Evolutionary conservation across 1,140 invertebrate species (phyloP).

Genomic region (Drosophila melanogaster): DNA sequence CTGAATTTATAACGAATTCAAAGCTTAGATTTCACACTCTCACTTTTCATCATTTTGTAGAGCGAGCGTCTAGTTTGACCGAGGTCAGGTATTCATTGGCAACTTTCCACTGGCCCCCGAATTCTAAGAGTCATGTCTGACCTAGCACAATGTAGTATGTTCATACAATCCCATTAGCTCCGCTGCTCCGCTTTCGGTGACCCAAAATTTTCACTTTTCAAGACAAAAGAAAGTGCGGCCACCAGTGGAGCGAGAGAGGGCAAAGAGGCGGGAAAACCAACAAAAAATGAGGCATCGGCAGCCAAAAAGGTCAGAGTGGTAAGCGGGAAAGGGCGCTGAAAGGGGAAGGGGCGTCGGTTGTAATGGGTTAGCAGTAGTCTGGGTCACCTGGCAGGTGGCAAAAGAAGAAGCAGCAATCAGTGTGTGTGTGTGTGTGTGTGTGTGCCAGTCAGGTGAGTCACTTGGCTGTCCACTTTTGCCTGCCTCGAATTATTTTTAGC

Average conservation of each 20-base stretch:
- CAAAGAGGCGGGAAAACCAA: background rate
- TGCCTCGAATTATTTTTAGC: slow-evolving; percentile 54
- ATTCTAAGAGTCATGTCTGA: slow-evolving; percentile 14
- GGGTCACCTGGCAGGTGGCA: slow-evolving; percentile 44
- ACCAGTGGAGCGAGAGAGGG: background rate
- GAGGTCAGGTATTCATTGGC: slow-evolving; percentile 43
- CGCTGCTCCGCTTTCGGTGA: background rate
- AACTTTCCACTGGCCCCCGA: slow-evolving; percentile 31
- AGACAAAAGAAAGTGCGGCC: slow-evolving; percentile 40
- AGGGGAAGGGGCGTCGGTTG: background rate
- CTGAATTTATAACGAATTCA: too few species aligned
- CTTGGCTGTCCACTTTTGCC: slow-evolving; percentile 33
- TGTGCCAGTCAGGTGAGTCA: slow-evolving; percentile 24
- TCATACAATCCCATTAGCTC: slow-evolving; percentile 35
- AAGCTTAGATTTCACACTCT: background rate
- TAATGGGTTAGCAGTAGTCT: slow-evolving; percentile 27
- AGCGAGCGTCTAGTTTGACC: background rate
- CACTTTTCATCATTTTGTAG: background rate
- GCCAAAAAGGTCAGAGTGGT: slow-evolving; percentile 39
- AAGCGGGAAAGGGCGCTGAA: slow-evolving; percentile 4
- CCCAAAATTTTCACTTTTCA: slow-evolving; percentile 43
- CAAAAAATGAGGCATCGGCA: slow-evolving; percentile 4
- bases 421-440: background rate
- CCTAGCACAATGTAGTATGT: slow-evolving; percentile 13
- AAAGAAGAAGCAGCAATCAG: slow-evolving; percentile 7